These are phyloP conservation scores for Heterochromis multidens DNA, from an alignment of 2,113 vertebrate genomes.

Conservation along the genomic window DNA sequence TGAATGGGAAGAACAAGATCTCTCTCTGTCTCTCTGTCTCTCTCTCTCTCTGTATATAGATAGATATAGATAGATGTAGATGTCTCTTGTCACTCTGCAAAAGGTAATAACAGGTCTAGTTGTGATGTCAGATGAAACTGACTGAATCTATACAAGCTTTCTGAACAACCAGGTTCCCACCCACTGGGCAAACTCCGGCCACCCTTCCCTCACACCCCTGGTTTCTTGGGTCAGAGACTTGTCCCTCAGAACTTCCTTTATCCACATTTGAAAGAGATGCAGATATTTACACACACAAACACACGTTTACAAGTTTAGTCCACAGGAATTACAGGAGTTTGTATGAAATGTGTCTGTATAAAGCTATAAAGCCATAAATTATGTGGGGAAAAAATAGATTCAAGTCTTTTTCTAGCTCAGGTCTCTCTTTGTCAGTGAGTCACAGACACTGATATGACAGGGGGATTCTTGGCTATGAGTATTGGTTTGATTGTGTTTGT, in stretches of 20 bases:
- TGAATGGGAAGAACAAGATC: too few species aligned
- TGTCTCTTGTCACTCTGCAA: too few species aligned
- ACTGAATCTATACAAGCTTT: constrained; percentile 78
- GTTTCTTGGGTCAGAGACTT: constrained; percentile 80
- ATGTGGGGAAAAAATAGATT: neutral
- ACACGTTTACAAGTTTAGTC: neutral
- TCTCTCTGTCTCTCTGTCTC: too few species aligned
- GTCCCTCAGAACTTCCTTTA: constrained; percentile 75
- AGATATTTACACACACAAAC: neutral
- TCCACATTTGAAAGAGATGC: constrained; percentile 65
- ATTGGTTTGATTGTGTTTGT: neutral
- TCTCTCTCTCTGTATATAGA: too few species aligned
- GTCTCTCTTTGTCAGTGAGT: neutral
- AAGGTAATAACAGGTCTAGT: too few species aligned
- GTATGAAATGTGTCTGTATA: neutral
- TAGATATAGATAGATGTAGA: too few species aligned
- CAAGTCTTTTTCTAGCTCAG: neutral
- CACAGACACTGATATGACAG: neutral
- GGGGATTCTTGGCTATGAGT: neutral
- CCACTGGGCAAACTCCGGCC: constrained; percentile 70
- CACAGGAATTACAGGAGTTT: neutral
- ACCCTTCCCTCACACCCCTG: constrained; percentile 80
- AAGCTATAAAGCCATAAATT: neutral
- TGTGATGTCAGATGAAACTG: too few species aligned
- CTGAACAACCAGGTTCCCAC: constrained; percentile 80